A percentile compares a stretch with the other conserved stretches of the same genome.
Conservation (phyloP, 2,888 invertebrate species). For the Pterostichus niger region DNA sequence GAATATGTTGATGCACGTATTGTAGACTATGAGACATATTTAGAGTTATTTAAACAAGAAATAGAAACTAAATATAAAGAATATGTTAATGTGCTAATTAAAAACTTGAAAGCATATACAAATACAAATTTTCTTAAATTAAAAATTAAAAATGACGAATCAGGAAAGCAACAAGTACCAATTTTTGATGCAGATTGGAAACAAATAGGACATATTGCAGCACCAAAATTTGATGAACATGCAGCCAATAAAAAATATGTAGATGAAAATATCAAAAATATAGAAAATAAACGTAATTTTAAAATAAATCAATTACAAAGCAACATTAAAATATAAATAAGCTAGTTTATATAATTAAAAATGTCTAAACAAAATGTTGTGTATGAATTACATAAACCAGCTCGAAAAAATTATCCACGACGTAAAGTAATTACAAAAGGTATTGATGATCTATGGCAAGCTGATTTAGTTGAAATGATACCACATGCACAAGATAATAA, state of each 20-base stretch:
- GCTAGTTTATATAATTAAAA: background rate
- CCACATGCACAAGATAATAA: conserved; percentile 72
- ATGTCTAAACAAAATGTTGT: conserved; percentile 66
- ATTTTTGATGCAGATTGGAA: conserved; percentile 2
- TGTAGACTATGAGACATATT: too few relatives aligned
- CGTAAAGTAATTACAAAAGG: conserved; percentile 73
- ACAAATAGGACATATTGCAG: background rate
- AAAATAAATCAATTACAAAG: too few relatives aligned
- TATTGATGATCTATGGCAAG: conserved; percentile 76
- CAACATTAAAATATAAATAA: background rate
- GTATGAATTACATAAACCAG: conserved; percentile 74
- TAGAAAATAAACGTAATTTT: too few relatives aligned
- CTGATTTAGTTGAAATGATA: conserved; percentile 74
- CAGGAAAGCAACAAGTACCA: background rate
- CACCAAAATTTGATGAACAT: background rate
- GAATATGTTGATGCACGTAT: too few relatives aligned
- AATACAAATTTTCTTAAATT: background rate
- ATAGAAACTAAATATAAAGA: too few relatives aligned
- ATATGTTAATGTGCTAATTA: too few relatives aligned
- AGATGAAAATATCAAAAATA: too few relatives aligned
- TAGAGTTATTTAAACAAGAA: too few relatives aligned
- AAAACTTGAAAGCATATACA: background rate
- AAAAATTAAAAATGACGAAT: background rate
- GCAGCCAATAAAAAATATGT: too few relatives aligned
- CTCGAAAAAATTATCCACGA: conserved; percentile 73